phyloP scores from a whole-genome alignment of 2,888 invertebrate genomes.

The Drosophila meridiana region DNA sequence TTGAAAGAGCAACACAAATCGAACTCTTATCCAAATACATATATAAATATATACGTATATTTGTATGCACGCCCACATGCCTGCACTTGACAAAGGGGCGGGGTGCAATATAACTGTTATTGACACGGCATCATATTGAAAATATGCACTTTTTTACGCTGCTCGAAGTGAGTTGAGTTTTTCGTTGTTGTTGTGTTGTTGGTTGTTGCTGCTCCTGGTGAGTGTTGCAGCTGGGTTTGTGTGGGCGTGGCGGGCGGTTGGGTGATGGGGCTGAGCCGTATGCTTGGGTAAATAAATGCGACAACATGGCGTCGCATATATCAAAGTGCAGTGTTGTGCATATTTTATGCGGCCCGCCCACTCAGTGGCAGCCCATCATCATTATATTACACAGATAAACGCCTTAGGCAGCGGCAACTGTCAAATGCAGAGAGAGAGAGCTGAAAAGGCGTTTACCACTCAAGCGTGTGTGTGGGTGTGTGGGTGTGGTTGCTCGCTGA shows the following conservation, averaged over 20 bases:
- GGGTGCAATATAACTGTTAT: constrained; percentile 77
- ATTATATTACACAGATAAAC: constrained; percentile 77
- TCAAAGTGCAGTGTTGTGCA: constrained; percentile 70
- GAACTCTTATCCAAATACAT: background rate
- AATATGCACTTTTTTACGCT: constrained; percentile 61
- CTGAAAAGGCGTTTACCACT: constrained; percentile 58
- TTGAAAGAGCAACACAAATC: constrained; percentile 13
- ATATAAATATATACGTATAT: background rate
- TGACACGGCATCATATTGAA: constrained; percentile 81
- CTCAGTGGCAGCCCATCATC: constrained; percentile 51
- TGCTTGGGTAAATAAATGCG: constrained; percentile 72
- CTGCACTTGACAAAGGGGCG: constrained; percentile 36
- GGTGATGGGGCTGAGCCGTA: constrained; percentile 10
- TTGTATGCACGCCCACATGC: constrained; percentile 29
- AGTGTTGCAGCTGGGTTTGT: constrained; percentile 19
- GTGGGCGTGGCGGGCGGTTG: background rate
- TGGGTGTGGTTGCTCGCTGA: constrained; percentile 47
- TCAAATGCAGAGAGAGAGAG: constrained; percentile 66
- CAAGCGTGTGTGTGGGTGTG: constrained; percentile 15
- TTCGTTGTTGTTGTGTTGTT: constrained; percentile 12
- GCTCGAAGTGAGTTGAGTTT: constrained; percentile 19
- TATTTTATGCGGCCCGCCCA: constrained; percentile 58
- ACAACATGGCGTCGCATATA: constrained; percentile 66
- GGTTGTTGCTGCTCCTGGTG: background rate
- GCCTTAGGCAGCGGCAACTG: constrained; percentile 69